Percentiles rank a stretch among this genome's conserved stretches.
These are phyloP conservation scores for Aeoliscus strigatus DNA, from an alignment of 2,797 vertebrate species.

Conservation along the genomic window DNA sequence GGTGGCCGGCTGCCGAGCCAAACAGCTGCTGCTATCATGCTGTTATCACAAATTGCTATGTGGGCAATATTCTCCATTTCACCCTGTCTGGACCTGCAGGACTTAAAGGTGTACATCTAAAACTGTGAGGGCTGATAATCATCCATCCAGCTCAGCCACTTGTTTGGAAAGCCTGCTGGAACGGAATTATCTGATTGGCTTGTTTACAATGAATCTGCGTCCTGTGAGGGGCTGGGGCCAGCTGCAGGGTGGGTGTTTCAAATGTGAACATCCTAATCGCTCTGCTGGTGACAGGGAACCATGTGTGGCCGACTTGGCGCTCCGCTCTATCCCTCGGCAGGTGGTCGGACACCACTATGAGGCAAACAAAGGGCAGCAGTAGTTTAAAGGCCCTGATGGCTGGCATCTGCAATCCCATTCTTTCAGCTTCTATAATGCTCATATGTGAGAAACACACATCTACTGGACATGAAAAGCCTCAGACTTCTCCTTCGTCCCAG, in stretches of 20 bases:
- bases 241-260: conserved; percentile 28
- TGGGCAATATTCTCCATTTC: conserved; percentile 33
- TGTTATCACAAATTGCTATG: conserved; percentile 12
- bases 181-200: conserved; percentile 44
- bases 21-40: conserved; percentile 22
- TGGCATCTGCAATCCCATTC: too few relatives aligned
- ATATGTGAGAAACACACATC: too few relatives aligned
- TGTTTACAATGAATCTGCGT: conserved; percentile 30
- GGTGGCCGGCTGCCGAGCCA: conserved; percentile 21
- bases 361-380: too few relatives aligned
- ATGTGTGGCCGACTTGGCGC: too few relatives aligned
- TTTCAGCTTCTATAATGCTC: too few relatives aligned
- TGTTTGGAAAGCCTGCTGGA: conserved; percentile 39
- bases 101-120: conserved; percentile 38
- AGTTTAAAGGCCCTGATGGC: too few relatives aligned
- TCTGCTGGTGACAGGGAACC: too few relatives aligned
- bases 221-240: conserved; percentile 21
- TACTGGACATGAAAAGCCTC: too few relatives aligned
- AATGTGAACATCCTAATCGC: conserved; percentile 8
- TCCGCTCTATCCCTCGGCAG: too few relatives aligned
- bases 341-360: too few relatives aligned
- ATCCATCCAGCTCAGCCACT: conserved; percentile 18
- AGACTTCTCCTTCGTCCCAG: too few relatives aligned
- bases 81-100: conserved; percentile 16
- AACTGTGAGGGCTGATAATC: conserved; percentile 40